phyloP scores from a whole-genome alignment of 2,888 invertebrate species.

The Daptonema setosum region DNA sequence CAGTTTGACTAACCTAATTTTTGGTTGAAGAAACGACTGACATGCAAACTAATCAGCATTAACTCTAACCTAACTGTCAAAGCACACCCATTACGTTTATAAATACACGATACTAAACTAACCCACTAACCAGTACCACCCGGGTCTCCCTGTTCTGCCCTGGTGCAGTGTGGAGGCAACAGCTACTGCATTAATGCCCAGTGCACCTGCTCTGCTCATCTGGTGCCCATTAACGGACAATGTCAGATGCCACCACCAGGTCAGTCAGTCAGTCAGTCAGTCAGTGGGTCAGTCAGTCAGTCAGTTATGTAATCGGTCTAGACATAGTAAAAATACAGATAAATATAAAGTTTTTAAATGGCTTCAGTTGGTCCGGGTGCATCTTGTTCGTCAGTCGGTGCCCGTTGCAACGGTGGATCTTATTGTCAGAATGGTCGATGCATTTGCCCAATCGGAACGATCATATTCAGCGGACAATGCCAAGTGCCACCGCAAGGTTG shows the following conservation, averaged over 20 bases:
- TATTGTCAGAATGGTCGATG: slow-evolving; percentile 15
- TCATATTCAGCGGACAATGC: slow-evolving; percentile 13
- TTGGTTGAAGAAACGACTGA: too few species aligned
- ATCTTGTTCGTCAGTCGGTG: neutral
- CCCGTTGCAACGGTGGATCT: slow-evolving; percentile 11
- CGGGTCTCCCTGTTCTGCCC: slow-evolving; percentile 14
- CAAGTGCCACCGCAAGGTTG: slow-evolving; percentile 7
- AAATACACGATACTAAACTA: too few species aligned
- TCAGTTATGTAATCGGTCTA: too few species aligned
- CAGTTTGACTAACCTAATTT: neutral
- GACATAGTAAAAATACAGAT: too few species aligned
- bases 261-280: slow-evolving; percentile 7
- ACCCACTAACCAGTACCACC: slow-evolving; percentile 16
- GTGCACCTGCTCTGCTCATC: slow-evolving; percentile 18
- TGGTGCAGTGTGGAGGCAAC: slow-evolving; percentile 18
- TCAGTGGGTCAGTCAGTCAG: too few species aligned
- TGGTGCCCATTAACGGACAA: slow-evolving; percentile 13
- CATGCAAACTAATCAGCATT: too few species aligned
- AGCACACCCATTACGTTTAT: too few species aligned
- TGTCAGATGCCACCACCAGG: slow-evolving; percentile 18
- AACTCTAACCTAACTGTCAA: too few species aligned
- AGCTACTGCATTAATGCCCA: slow-evolving; percentile 17
- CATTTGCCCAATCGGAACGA: slow-evolving; percentile 13
- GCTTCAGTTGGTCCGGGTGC: slow-evolving; percentile 5
- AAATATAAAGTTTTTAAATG: too few species aligned